Percentiles rank a stretch among this genome's conserved stretches.
Evolutionary conservation across 2,888 invertebrate genomes (phyloP).

Genomic region (Sepiola atlantica): DNA sequence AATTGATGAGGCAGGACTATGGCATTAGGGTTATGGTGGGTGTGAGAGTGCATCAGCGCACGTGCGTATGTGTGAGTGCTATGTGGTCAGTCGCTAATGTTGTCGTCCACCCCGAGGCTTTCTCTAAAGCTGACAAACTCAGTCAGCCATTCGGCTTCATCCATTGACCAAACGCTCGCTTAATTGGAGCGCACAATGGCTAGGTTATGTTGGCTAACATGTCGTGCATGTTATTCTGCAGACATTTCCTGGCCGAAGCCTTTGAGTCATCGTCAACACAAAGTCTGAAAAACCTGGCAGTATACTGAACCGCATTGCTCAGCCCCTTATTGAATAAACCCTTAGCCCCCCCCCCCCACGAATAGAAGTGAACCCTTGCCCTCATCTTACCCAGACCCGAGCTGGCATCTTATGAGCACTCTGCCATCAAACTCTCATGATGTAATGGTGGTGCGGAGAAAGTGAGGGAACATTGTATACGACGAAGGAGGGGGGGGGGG

Average conservation of each 20-base stretch:
- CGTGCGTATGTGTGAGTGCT: neutral
- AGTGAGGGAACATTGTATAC: neutral
- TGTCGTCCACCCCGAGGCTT: constrained; percentile 8
- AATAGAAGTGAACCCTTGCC: neutral
- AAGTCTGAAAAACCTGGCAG: neutral
- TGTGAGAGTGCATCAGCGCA: too few relatives aligned
- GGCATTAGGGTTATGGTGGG: constrained; percentile 10
- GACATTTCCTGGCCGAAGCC: constrained; percentile 32
- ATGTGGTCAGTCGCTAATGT: constrained; percentile 2
- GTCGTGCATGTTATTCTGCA: constrained; percentile 14
- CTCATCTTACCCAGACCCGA: neutral
- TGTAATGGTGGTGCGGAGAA: constrained; percentile 18
- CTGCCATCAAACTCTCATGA: constrained; percentile 32
- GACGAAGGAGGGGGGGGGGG: neutral
- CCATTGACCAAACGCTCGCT: constrained; percentile 7
- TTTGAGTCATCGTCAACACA: constrained; percentile 21
- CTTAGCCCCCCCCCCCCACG: neutral
- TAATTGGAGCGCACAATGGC: constrained; percentile 20
- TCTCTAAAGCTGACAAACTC: constrained; percentile 12
- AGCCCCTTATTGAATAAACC: neutral
- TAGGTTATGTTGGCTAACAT: constrained; percentile 32
- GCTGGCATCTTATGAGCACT: constrained; percentile 22
- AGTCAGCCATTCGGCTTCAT: constrained; percentile 19
- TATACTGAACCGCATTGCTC: constrained; percentile 4
- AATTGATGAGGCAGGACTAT: neutral